Conservation (phyloP, 1,140 invertebrate species). For the Penaeus japonicus region DNA sequence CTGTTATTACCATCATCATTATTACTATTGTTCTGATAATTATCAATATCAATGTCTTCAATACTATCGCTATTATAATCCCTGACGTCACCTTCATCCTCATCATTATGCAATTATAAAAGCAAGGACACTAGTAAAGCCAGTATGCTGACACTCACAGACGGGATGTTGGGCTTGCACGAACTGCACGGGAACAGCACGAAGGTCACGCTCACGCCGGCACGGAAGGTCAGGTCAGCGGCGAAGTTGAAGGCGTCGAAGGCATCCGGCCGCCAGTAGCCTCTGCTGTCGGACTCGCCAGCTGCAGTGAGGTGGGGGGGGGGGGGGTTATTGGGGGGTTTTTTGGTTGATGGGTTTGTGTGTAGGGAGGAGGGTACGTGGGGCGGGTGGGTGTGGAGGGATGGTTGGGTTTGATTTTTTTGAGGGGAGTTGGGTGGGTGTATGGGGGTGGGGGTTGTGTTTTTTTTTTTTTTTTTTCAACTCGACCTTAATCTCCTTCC, state of each 20-base stretch:
- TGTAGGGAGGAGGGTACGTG: too few relatives aligned
- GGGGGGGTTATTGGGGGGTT: background rate
- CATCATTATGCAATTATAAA: background rate
- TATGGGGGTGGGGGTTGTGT: too few relatives aligned
- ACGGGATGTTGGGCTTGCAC: constrained; percentile 62
- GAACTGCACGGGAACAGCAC: constrained; percentile 66
- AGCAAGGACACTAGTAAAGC: background rate
- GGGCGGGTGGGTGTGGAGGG: too few relatives aligned
- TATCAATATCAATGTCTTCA: too few relatives aligned
- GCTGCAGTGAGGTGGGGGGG: background rate
- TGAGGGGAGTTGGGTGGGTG: too few relatives aligned
- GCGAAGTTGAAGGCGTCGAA: constrained; percentile 66
- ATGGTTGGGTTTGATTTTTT: too few relatives aligned
- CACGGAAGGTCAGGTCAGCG: constrained; percentile 65
- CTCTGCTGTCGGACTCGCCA: constrained; percentile 34
- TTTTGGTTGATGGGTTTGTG: background rate
- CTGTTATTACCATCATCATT: too few relatives aligned
- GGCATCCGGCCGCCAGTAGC: constrained; percentile 47
- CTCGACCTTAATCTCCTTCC: too few relatives aligned
- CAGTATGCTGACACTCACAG: constrained; percentile 46
- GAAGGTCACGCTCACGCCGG: constrained; percentile 67
- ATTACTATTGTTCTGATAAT: too few relatives aligned
- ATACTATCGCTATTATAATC: too few relatives aligned
- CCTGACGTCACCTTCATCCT: too few relatives aligned
- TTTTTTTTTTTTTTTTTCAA: too few relatives aligned